A percentile compares a stretch with the other conserved stretches of the same genome.
Conservation (phyloP, 2,113 vertebrate species). For the Hippolais icterina region DNA sequence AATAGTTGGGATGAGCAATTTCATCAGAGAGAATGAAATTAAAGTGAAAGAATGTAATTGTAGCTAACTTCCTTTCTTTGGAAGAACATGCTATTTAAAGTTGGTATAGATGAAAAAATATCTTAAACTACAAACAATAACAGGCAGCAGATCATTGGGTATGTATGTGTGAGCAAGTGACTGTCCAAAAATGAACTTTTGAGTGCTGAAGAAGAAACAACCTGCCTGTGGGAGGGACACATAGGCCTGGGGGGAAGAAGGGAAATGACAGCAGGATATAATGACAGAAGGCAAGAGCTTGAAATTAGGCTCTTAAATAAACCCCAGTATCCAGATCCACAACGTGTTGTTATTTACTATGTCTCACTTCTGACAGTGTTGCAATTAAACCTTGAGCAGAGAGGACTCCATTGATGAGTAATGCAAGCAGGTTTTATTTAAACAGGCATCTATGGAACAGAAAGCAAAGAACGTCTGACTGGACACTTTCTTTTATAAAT, state of each 20-base stretch:
- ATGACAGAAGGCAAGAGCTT: not conserved
- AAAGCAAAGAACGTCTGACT: not conserved
- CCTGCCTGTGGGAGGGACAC: not conserved
- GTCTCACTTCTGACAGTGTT: not conserved
- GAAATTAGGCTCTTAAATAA: not conserved
- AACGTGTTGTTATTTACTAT: not conserved
- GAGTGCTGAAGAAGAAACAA: not conserved
- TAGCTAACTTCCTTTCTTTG: constrained; percentile 7
- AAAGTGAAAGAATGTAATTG: not conserved
- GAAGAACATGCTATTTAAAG: not conserved
- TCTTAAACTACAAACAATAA: not conserved
- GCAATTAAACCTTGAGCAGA: constrained; percentile 16
- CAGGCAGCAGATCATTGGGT: not conserved
- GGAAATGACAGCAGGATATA: not conserved
- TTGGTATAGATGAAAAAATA: not conserved
- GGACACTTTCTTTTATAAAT: constrained; percentile 37
- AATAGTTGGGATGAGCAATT: not conserved
- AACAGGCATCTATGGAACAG: constrained; percentile 15
- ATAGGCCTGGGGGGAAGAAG: not conserved
- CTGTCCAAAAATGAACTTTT: not conserved
- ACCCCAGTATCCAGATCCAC: not conserved
- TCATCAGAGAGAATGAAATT: not conserved
- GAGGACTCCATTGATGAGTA: not conserved
- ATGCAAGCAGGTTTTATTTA: constrained; percentile 1
- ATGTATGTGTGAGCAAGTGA: not conserved